Evolutionary conservation across 2,113 vertebrate genomes (phyloP).

Genomic region (Myiozetetes cayanensis): DNA sequence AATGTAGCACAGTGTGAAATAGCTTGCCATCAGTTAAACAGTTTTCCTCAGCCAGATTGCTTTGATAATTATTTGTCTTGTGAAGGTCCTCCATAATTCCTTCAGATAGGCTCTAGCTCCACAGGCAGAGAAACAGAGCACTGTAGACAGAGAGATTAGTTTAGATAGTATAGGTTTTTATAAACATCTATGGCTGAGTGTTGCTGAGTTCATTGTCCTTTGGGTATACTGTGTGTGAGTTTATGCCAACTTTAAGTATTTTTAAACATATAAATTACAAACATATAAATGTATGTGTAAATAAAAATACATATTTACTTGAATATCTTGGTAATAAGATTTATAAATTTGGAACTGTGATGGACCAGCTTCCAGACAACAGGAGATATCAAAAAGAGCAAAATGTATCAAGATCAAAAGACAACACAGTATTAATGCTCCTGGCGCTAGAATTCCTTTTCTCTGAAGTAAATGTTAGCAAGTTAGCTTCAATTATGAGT

Average conservation of each 20-base stretch:
- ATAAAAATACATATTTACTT: background rate
- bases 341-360: background rate
- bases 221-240: background rate
- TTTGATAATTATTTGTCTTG: slow-evolving; percentile 67
- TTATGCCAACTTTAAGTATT: background rate
- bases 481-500: background rate
- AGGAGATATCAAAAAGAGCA: background rate
- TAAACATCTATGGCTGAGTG: background rate
- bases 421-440: background rate
- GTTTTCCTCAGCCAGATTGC: slow-evolving; percentile 51
- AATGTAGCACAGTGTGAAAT: slow-evolving; percentile 58
- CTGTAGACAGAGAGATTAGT: background rate
- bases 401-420: background rate
- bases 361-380: background rate
- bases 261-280: background rate
- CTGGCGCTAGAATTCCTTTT: background rate
- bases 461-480: background rate
- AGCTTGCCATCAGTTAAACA: slow-evolving; percentile 59
- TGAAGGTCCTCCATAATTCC: slow-evolving; percentile 8
- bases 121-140: background rate
- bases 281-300: background rate
- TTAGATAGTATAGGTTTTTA: background rate
- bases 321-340: background rate
- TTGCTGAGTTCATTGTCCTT: background rate
- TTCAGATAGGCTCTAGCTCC: background rate